Conservation (phyloP, 2,797 vertebrate species). For the Harpagifer antarcticus region DNA sequence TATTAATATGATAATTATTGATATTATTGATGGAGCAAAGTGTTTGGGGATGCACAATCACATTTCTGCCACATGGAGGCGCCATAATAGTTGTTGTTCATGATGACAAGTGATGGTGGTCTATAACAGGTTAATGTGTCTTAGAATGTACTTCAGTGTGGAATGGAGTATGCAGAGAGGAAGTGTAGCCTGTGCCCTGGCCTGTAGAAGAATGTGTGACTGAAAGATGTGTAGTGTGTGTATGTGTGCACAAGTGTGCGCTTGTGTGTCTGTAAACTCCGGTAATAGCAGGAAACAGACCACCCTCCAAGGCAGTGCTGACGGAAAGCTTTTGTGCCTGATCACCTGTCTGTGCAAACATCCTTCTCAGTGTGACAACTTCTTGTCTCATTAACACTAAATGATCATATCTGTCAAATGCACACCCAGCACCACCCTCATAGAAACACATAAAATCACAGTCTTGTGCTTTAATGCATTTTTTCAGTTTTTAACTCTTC, state of each 20-base stretch:
- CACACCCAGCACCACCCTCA: not conserved
- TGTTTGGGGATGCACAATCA: constrained; percentile 11
- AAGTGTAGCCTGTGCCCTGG: not conserved
- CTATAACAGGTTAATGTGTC: constrained; percentile 5
- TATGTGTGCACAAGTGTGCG: constrained; percentile 13
- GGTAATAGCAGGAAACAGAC: constrained; percentile 75
- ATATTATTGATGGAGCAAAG: not conserved
- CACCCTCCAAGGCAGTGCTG: constrained; percentile 64
- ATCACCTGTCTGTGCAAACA: constrained; percentile 78
- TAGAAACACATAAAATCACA: constrained; percentile 1
- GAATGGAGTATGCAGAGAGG: constrained; percentile 4
- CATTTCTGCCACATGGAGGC: constrained; percentile 59
- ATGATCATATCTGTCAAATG: constrained; percentile 24
- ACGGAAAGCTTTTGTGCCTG: constrained; percentile 70
- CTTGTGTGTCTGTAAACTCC: constrained; percentile 23
- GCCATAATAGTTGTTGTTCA: constrained; percentile 31
- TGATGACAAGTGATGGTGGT: constrained; percentile 36
- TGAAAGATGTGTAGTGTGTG: constrained; percentile 17
- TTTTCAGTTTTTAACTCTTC: not conserved
- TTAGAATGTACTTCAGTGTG: constrained; percentile 5
- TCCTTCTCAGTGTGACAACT: constrained; percentile 45
- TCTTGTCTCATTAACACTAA: constrained; percentile 42
- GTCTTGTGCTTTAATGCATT: not conserved
- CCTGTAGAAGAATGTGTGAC: constrained; percentile 18
- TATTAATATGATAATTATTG: no score